Conservation (phyloP, 2,113 vertebrate species). For the Heterotis niloticus region DNA sequence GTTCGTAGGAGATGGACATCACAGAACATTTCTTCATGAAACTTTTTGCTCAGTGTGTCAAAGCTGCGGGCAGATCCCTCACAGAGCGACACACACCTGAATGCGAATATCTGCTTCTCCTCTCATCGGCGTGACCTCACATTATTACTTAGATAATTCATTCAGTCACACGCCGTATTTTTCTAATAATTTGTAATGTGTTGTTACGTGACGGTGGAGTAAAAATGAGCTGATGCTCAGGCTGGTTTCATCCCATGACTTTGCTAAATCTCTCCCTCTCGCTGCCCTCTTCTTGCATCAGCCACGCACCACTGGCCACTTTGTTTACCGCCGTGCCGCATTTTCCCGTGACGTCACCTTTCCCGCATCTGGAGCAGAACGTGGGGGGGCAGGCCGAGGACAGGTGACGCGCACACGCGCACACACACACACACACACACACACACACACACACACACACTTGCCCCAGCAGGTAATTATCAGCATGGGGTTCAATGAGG, state of each 20-base stretch:
- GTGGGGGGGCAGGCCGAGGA: background rate
- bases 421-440: too few species aligned
- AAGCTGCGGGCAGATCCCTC: too few species aligned
- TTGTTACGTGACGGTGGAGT: too few species aligned
- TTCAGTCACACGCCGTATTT: background rate
- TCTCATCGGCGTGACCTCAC: background rate
- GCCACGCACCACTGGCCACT: slow-evolving; percentile 12
- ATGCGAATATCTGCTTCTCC: background rate
- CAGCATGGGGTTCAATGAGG: background rate
- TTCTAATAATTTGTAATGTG: background rate
- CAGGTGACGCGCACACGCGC: too few species aligned
- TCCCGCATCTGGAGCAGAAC: slow-evolving; percentile 6
- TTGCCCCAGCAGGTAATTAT: background rate
- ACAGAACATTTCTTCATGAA: too few species aligned
- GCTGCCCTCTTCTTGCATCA: background rate
- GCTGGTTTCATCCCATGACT: background rate
- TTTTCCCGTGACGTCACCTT: slow-evolving; percentile 40
- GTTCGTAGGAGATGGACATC: too few species aligned
- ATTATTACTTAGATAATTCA: background rate
- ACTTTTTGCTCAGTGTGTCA: too few species aligned
- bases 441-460: background rate
- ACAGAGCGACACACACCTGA: too few species aligned
- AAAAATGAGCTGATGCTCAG: too few species aligned
- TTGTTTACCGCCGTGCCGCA: slow-evolving; percentile 22
- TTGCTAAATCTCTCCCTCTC: background rate